These are phyloP conservation scores for Teleogryllus oceanicus DNA, from an alignment of 2,888 invertebrate genomes.

Conservation along the genomic window DNA sequence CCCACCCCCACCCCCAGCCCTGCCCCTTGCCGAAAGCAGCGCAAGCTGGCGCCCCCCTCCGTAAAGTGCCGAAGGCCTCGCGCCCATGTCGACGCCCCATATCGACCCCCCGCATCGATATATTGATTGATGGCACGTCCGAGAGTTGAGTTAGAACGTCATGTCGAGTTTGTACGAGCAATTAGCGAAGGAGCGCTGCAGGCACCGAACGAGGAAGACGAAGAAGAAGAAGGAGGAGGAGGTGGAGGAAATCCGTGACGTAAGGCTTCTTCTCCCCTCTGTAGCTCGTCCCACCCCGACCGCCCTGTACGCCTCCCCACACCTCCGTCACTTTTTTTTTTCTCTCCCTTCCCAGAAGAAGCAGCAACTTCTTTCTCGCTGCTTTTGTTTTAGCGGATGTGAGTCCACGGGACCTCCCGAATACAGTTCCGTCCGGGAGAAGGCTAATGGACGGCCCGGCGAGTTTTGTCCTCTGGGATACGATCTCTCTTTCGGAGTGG, in stretches of 20 bases:
- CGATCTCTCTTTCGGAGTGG: background rate
- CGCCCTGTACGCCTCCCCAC: background rate
- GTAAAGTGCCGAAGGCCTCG: background rate
- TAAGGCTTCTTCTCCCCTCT: background rate
- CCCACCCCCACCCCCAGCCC: background rate
- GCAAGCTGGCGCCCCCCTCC: background rate
- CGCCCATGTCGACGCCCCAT: background rate
- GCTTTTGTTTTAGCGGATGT: constrained; percentile 7
- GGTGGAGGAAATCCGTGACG: background rate
- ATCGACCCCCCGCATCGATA: constrained; percentile 4
- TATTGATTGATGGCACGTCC: background rate
- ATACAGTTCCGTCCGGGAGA: constrained; percentile 2
- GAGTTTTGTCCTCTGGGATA: constrained; percentile 8
- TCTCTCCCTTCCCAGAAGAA: background rate
- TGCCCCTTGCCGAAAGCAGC: background rate
- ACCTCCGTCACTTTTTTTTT: background rate
- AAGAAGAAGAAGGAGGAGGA: background rate
- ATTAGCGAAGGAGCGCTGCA: background rate
- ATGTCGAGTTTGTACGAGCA: background rate
- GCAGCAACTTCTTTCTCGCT: background rate
- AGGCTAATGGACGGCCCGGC: background rate
- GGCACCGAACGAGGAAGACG: background rate
- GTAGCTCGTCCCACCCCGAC: background rate
- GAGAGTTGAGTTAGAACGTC: constrained; percentile 7
- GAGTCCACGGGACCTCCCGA: constrained; percentile 3